Evolutionary conservation across 2,888 invertebrate species (phyloP).

Genomic region (Spodoptera littoralis): DNA sequence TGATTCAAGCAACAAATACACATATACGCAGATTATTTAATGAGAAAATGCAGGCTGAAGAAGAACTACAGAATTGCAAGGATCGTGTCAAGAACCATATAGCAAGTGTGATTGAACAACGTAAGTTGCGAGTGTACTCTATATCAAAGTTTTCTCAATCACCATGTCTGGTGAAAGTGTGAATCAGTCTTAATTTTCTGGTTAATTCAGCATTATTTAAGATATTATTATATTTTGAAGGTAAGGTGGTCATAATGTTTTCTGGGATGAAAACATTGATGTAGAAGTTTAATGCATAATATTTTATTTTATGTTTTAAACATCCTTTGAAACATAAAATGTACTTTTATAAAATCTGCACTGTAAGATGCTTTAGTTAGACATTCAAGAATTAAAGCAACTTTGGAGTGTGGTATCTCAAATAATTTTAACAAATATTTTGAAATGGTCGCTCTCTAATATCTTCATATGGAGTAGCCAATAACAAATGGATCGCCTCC

Average conservation of each 20-base stretch:
- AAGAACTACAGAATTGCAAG: constrained; percentile 95
- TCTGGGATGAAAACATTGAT: constrained; percentile 47
- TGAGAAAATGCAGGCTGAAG: constrained; percentile 96
- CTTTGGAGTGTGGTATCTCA: constrained; percentile 25
- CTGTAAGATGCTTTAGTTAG: constrained; percentile 27
- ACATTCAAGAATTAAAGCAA: constrained; percentile 30
- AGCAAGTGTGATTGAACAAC: constrained; percentile 95
- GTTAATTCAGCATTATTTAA: constrained; percentile 40
- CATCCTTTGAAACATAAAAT: constrained; percentile 13
- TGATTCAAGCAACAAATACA: constrained; percentile 98
- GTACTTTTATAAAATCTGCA: constrained; percentile 20
- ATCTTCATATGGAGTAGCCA: constrained; percentile 50
- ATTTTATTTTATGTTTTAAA: constrained; percentile 20
- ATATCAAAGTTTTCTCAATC: constrained; percentile 20
- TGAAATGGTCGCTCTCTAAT: constrained; percentile 54
- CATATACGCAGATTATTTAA: constrained; percentile 95
- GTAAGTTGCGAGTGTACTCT: constrained; percentile 90
- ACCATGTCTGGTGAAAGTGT: constrained; percentile 23
- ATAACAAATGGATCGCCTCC: constrained; percentile 52
- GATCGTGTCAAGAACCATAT: constrained; percentile 95
- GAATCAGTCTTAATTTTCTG: constrained; percentile 36
- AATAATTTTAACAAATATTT: constrained; percentile 21
- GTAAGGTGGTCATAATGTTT: constrained; percentile 63
- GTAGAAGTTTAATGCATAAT: constrained; percentile 13
- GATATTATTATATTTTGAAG: constrained; percentile 49